These are phyloP conservation scores for Drosophila mayaguana DNA, from an alignment of 2,888 invertebrate genomes.

Conservation along the genomic window DNA sequence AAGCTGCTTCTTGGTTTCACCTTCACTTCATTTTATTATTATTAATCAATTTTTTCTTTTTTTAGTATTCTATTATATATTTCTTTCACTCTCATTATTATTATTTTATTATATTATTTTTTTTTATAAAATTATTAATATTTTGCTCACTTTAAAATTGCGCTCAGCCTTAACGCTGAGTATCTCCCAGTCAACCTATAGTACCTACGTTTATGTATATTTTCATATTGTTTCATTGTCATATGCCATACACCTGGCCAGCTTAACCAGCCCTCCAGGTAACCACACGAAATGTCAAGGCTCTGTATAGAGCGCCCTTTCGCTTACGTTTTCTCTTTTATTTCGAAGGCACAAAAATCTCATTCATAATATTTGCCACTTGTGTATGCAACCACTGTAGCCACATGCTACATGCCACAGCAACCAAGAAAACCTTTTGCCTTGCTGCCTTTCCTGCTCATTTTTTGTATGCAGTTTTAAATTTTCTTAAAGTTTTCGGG, in stretches of 20 bases:
- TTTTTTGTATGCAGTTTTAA: constrained; percentile 13
- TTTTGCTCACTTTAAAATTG: background rate
- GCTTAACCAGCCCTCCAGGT: background rate
- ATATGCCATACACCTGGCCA: constrained; percentile 6
- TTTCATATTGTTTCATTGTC: background rate
- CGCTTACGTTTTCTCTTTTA: constrained; percentile 1
- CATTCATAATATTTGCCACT: constrained; percentile 35
- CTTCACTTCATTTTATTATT: background rate
- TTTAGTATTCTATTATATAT: no score
- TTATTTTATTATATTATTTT: background rate
- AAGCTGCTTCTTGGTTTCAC: background rate
- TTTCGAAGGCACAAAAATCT: background rate
- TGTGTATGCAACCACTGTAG: constrained; percentile 34
- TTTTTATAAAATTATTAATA: background rate
- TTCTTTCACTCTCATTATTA: background rate
- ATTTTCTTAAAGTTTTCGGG: constrained; percentile 1
- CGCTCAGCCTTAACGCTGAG: background rate
- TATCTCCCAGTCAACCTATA: background rate
- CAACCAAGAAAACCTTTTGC: background rate
- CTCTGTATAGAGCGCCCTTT: background rate
- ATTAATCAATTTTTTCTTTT: no score
- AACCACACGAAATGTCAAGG: background rate
- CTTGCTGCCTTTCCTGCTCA: no score
- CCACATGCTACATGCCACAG: constrained; percentile 27
- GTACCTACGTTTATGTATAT: background rate